phyloP scores from a whole-genome alignment of 1,140 invertebrate species.

The Stegodyphus dumicola region DNA sequence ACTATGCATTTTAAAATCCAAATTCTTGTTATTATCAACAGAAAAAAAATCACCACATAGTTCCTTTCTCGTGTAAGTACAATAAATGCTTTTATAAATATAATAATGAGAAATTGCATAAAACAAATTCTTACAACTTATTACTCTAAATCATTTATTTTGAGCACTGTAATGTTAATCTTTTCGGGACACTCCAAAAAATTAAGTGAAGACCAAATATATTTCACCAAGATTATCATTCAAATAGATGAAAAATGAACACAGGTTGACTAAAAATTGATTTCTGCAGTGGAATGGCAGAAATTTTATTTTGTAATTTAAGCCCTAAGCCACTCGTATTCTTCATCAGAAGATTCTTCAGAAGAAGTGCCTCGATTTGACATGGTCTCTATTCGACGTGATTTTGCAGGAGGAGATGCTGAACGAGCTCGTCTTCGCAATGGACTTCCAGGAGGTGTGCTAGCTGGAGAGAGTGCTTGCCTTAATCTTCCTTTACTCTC shows the following conservation, averaged over 20 bases:
- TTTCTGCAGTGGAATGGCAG: not conserved
- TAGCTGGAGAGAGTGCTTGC: slow-evolving; percentile 87
- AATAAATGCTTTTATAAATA: too few relatives aligned
- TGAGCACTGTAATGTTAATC: too few relatives aligned
- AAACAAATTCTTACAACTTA: too few relatives aligned
- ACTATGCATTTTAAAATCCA: too few relatives aligned
- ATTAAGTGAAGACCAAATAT: too few relatives aligned
- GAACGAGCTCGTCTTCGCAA: slow-evolving; percentile 70
- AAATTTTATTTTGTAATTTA: not conserved
- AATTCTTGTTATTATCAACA: too few relatives aligned
- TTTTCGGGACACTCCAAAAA: too few relatives aligned
- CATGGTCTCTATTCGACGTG: slow-evolving; percentile 39
- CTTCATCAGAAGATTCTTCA: slow-evolving; percentile 34
- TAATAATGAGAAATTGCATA: too few relatives aligned
- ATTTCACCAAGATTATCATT: too few relatives aligned
- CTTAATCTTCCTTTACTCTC: slow-evolving; percentile 87
- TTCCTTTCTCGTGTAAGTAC: too few relatives aligned
- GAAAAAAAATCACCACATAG: too few relatives aligned
- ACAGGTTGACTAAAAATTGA: not conserved
- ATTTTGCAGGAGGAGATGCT: slow-evolving; percentile 46
- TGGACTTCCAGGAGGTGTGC: slow-evolving; percentile 69
- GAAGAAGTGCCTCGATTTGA: not conserved
- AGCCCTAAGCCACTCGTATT: slow-evolving; percentile 31
- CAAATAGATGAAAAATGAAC: not conserved
- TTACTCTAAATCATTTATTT: too few relatives aligned